Conservation (phyloP, 2,113 vertebrate species). For the Apistogramma diplotaenia region DNA sequence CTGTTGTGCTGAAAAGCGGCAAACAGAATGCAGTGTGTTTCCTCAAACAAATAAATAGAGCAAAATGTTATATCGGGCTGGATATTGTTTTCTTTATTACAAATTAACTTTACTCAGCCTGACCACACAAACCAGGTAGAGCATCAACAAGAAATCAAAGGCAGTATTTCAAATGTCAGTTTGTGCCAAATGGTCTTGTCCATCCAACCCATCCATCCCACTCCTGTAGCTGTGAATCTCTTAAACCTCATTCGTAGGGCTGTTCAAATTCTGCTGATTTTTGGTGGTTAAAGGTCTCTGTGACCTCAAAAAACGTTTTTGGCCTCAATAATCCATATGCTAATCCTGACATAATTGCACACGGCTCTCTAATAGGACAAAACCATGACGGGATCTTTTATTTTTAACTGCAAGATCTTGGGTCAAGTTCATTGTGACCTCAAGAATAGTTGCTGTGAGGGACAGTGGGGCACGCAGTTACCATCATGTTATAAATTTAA, state of each 20-base stretch:
- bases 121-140: rapidly evolving
- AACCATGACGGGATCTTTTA: rapidly evolving
- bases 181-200: not conserved
- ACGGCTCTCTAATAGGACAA: not conserved
- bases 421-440: not conserved
- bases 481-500: not conserved
- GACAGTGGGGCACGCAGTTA: not conserved
- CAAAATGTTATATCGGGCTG: not conserved
- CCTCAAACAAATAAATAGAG: not conserved
- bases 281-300: not conserved
- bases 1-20: not conserved
- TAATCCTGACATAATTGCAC: not conserved
- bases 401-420: not conserved
- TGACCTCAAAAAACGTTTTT: not conserved
- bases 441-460: not conserved
- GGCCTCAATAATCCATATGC: not conserved
- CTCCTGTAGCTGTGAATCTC: not conserved
- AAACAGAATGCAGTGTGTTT: not conserved
- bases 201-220: not conserved
- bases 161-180: not conserved
- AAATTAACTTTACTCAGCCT: not conserved
- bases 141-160: not conserved
- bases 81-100: not conserved
- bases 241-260: not conserved
- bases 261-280: not conserved